phyloP scores from a whole-genome alignment of 2,113 vertebrate species.

The mouse (Mus musculus) region DNA sequence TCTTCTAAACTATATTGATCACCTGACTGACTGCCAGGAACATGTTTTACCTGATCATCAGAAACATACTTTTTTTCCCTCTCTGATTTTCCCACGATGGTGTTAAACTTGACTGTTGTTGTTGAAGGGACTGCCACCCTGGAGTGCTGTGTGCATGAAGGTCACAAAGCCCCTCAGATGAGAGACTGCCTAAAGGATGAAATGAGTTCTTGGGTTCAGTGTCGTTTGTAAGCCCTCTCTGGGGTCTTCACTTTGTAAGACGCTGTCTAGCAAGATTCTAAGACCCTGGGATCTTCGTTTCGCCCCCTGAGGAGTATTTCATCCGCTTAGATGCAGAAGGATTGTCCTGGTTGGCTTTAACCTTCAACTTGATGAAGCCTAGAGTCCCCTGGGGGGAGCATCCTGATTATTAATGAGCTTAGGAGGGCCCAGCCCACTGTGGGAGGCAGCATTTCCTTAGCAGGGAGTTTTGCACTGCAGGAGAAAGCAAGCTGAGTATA shows the following conservation, averaged over 20 bases:
- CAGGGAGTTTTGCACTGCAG: neutral
- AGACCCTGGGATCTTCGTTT: too few species aligned
- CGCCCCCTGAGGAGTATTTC: neutral
- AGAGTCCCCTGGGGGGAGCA: neutral
- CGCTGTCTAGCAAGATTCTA: neutral
- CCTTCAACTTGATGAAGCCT: neutral
- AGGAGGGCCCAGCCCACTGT: neutral
- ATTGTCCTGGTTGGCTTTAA: neutral
- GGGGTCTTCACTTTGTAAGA: neutral
- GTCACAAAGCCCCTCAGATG: neutral
- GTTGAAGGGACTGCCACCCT: too few species aligned
- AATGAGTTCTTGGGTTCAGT: neutral
- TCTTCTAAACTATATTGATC: neutral
- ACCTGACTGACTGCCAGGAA: neutral
- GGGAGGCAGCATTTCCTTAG: neutral
- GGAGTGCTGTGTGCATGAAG: neutral
- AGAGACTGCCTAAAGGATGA: neutral
- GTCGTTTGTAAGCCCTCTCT: too few species aligned
- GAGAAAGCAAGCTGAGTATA: neutral
- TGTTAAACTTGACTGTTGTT: neutral
- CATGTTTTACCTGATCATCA: neutral
- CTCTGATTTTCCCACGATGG: neutral
- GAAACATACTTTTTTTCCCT: neutral
- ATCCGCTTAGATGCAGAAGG: neutral
- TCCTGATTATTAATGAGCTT: too few species aligned